Conservation (phyloP, 1,140 invertebrate species). For the Harlomillsia oculata region DNA sequence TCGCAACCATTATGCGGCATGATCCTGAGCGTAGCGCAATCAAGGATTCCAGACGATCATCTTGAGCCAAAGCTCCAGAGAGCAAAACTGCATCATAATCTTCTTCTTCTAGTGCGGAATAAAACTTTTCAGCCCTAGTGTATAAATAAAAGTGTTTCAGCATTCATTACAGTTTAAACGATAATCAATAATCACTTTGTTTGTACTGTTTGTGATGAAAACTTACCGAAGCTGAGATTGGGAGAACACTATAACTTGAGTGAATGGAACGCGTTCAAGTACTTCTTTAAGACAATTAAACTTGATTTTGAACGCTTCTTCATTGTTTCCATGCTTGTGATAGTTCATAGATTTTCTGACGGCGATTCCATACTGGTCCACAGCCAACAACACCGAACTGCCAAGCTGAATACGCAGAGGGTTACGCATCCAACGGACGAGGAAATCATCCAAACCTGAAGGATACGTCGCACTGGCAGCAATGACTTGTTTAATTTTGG, state of each 20-base stretch:
- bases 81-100: constrained; percentile 71
- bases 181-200: neutral
- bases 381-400: constrained; percentile 54
- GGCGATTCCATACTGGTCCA: constrained; percentile 60
- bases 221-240: constrained; percentile 66
- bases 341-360: constrained; percentile 51
- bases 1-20: constrained; percentile 29
- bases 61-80: constrained; percentile 79
- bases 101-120: constrained; percentile 12
- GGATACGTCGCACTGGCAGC: constrained; percentile 91
- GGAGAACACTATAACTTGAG: constrained; percentile 83
- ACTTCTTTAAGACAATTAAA: constrained; percentile 59
- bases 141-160: neutral
- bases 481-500: constrained; percentile 73
- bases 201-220: neutral
- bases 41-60: constrained; percentile 37
- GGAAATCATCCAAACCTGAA: constrained; percentile 57
- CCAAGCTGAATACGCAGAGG: constrained; percentile 57
- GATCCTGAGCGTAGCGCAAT: constrained; percentile 18
- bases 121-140: constrained; percentile 28
- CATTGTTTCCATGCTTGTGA: constrained; percentile 49
- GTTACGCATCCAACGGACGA: constrained; percentile 67
- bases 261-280: constrained; percentile 61
- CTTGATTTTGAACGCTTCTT: constrained; percentile 52
- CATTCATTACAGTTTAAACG: neutral